Base-by-base conservation (phyloP, 2,888 invertebrate genomes). In the Crossocerus cetratus region DNA sequence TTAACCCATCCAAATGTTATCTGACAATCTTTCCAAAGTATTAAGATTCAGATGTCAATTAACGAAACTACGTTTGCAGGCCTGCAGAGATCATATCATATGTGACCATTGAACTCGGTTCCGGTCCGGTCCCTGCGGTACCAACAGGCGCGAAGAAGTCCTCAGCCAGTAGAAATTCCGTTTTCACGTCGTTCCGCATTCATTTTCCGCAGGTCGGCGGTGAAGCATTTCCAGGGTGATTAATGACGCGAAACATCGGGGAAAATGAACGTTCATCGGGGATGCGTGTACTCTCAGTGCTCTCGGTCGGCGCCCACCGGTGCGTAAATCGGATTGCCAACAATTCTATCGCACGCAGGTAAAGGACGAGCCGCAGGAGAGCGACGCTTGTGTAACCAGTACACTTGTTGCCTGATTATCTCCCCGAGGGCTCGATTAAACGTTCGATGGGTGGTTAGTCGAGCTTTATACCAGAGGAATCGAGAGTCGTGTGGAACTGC, bases 341-440 rank as follows among this genome's bases (percentile, higher is more conserved):
- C 45, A 16, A 2, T 49, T 49, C 32, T 61, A 54, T 49, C 13
- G 56, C 8, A 43, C 44, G 32, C 53, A 45, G 16, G 45, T 18
- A 32, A 61, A 21, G 58, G 3, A n/a, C 49, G 4, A 45, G 23
- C 16, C 59, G 56, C 8, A 22, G 11, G 62, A 69, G 58, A 72
- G 65, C 60, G 66, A 74, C 74, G 62, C 64, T 59, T 74, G 72
- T 77, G 76, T 78, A 80, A 84, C 81, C 79, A 76, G 54, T 71
- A 75, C 76, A 80, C 77, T 78, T 71, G 78, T 66, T 32, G 59
- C 73, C 63, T 77, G 72, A 78, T 80, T 84, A 83, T 84, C 84
- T 76, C 65, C 67, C 66, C 66, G 74, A 66, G 75, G 73, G 75
- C 69, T 67, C 72, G 76, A 82, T 82, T 82, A 77, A 69, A 74